Base-by-base conservation (phyloP, 2,888 invertebrate species). In the Meghimatium bilineatum region DNA sequence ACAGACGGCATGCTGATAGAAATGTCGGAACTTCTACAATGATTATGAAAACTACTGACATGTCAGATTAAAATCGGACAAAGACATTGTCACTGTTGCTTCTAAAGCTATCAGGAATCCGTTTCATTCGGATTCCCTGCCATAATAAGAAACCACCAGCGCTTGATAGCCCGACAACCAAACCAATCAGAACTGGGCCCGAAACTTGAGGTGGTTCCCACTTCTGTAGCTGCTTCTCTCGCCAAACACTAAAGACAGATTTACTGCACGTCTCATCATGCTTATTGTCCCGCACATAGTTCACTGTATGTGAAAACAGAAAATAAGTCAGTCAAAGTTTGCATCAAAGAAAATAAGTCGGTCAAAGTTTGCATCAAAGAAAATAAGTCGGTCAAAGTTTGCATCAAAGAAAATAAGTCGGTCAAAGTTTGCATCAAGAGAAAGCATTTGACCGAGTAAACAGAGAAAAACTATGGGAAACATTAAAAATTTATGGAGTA, bases 181-280 rank as follows among this genome's bases (percentile, higher is more conserved):
- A 32, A 5, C 88, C 88, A 49, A 86, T 85, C 32, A 88, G 52
- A 32, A 85, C 82, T n/a, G 88, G 80, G 14, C 85, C 86, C 17
- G 85, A 80, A 0, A 84, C 85, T 23, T 85, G 72, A 10, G 87
- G 86, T 14, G 80, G 80, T 10, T 78, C 60, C 78, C 85, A 88
- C 8, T 49, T 78, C 1, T 84, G 60, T n/a, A 88, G 72, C 34
- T 84, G 76, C n/a, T 85, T 38, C 32, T 86, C 77, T 14, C 86
- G 80, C 87, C 87, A 87, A 29, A 85, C 76, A 17, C 80, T 63
- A 78, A 86, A 87, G 26, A 87, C 82, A 29, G 85, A 83, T 49
- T 52, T 56, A 32, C 80, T 56, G 67, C 88, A 88, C 60, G 83
- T 71, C n/a, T 76, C 76, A 60, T 84, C 83, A 49, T 67, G 44